Evolutionary conservation across 2,113 vertebrate species (phyloP).

Genomic region (Patagioenas fasciata): DNA sequence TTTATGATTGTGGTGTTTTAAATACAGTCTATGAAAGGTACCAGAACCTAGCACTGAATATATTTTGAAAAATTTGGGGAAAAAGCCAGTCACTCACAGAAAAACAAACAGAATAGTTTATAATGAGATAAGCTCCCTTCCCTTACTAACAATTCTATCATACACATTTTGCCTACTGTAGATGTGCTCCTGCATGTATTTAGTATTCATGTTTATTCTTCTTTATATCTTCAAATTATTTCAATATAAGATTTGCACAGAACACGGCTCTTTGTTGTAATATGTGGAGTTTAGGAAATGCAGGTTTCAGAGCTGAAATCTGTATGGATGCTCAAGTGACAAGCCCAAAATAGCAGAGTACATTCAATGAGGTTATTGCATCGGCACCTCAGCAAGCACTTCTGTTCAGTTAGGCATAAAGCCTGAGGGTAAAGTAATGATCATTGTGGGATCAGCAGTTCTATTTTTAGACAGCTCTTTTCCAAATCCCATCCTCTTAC

Average conservation of each 20-base stretch:
- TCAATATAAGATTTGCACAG: not conserved
- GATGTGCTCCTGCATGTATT: not conserved
- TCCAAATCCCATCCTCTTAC: slow-evolving; percentile 6
- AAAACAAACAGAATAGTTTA: not conserved
- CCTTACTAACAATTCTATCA: not conserved
- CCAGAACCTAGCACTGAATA: not conserved
- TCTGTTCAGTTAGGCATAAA: slow-evolving; percentile 51
- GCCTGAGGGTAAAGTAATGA: slow-evolving; percentile 37
- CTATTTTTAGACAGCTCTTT: slow-evolving; percentile 63
- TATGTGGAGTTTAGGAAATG: not conserved
- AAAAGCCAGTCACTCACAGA: not conserved
- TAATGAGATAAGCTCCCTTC: not conserved
- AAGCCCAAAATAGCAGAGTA: slow-evolving; percentile 22
- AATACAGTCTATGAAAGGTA: slow-evolving; percentile 17
- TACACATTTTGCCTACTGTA: not conserved
- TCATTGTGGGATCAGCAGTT: slow-evolving; percentile 49
- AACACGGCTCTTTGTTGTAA: not conserved
- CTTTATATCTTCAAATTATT: not conserved
- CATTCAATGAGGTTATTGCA: slow-evolving; percentile 37
- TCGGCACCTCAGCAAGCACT: slow-evolving; percentile 27
- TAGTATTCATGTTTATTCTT: not conserved
- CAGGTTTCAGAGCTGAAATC: not conserved
- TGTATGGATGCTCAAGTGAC: slow-evolving; percentile 20
- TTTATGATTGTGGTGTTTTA: slow-evolving; percentile 20
- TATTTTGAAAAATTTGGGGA: not conserved